phyloP scores from a whole-genome alignment of 2,113 vertebrate species.

The Cromileptes altivelis region DNA sequence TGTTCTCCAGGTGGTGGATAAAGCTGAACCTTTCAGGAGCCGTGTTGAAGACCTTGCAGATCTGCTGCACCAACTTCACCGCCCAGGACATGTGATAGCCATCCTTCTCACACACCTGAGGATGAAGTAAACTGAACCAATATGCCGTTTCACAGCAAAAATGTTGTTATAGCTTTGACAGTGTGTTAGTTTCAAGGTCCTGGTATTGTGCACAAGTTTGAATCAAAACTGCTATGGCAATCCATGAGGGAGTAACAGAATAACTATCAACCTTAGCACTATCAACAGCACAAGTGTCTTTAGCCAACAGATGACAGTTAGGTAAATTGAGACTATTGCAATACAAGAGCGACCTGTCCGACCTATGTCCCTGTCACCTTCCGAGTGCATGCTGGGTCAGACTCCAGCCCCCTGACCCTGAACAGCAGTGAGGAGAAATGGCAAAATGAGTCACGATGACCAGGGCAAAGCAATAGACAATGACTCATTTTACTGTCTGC shows the following conservation, averaged over 20 bases:
- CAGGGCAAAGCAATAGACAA: background rate
- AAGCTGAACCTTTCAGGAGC: constrained; percentile 84
- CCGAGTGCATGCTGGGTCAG: background rate
- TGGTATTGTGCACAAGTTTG: too few species aligned
- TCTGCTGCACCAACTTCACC: constrained; percentile 89
- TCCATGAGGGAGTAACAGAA: too few species aligned
- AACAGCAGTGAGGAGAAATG: background rate
- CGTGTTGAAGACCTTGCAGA: constrained; percentile 86
- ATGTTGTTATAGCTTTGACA: background rate
- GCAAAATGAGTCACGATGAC: background rate
- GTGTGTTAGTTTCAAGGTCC: too few species aligned
- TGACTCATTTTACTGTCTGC: background rate
- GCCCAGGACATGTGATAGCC: constrained; percentile 92
- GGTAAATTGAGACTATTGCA: background rate
- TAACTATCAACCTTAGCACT: too few species aligned
- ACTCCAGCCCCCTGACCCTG: background rate
- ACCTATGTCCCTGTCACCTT: background rate
- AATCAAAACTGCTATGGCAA: too few species aligned
- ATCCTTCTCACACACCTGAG: constrained; percentile 94
- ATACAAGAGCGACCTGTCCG: background rate
- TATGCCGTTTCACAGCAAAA: background rate
- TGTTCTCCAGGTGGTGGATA: constrained; percentile 88
- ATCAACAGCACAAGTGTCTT: too few species aligned
- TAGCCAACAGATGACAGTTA: background rate
- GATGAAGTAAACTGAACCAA: background rate